Evolutionary conservation across 2,888 invertebrate species (phyloP).

Genomic region (Noctua janthina): DNA sequence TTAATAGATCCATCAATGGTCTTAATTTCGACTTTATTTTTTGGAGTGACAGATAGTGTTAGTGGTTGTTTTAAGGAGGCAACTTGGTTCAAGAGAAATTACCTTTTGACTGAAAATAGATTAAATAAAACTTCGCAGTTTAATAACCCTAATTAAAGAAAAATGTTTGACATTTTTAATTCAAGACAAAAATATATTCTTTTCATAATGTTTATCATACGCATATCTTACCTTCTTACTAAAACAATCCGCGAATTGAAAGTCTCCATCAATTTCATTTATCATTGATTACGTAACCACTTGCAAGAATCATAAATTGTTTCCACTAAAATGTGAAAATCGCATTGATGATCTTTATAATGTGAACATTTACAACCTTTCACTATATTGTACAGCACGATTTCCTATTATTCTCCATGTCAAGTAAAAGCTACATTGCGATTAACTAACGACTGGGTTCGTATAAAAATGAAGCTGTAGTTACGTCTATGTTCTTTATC

Average conservation of each 20-base stretch:
- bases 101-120: background rate
- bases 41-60: background rate
- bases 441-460: constrained; percentile 45
- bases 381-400: constrained; percentile 55
- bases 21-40: background rate
- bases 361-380: constrained; percentile 64
- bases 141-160: background rate
- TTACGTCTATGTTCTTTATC: constrained; percentile 52
- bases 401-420: constrained; percentile 50
- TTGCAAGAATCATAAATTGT: constrained; percentile 33
- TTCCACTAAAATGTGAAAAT: constrained; percentile 52
- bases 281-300: constrained; percentile 47
- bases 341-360: constrained; percentile 45
- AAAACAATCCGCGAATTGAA: constrained; percentile 20
- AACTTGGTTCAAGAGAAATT: background rate
- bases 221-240: background rate
- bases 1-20: background rate
- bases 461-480: constrained; percentile 49
- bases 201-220: background rate
- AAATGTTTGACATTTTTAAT: background rate
- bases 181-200: background rate
- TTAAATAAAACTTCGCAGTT: background rate
- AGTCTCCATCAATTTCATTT: constrained; percentile 24
- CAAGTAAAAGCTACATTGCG: constrained; percentile 60
- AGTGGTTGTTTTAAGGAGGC: background rate